Evolutionary conservation across 1,140 invertebrate genomes (phyloP).

Genomic region (Drosophila tsacasi): DNA sequence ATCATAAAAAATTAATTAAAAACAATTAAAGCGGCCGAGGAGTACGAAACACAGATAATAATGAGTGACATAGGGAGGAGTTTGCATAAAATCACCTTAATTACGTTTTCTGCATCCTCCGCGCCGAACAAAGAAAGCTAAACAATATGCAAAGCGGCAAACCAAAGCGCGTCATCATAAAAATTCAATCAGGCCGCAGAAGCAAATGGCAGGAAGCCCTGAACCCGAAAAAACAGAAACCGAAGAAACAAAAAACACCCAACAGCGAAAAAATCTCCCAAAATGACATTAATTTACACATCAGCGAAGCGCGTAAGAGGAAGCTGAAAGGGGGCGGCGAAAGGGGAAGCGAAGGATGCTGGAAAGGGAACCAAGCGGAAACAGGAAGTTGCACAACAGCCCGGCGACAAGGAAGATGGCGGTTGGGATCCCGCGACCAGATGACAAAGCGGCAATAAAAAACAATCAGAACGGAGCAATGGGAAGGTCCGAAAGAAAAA

Average conservation of each 20-base stretch:
- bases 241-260: conserved; percentile 20
- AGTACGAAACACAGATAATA: conserved; percentile 59
- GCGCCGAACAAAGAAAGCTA: conserved; percentile 33
- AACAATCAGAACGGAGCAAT: conserved; percentile 54
- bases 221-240: conserved; percentile 50
- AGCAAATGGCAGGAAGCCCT: conserved; percentile 58
- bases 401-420: conserved; percentile 53
- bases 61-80: conserved; percentile 55
- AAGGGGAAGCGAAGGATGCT: background rate
- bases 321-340: background rate
- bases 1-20: conserved; percentile 80
- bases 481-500: conserved; percentile 45
- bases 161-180: conserved; percentile 70
- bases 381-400: conserved; percentile 63
- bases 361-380: conserved; percentile 25
- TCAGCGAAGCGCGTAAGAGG: conserved; percentile 69
- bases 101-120: conserved; percentile 69
- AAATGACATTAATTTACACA: conserved; percentile 84
- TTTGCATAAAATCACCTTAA: conserved; percentile 81
- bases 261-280: conserved; percentile 53
- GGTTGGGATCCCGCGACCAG: conserved; percentile 38
- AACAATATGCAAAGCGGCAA: conserved; percentile 63
- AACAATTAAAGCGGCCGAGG: conserved; percentile 73
- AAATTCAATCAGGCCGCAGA: conserved; percentile 75
- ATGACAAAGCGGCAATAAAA: conserved; percentile 78